Base-by-base conservation (phyloP, 2,113 vertebrate species). In the Alexandromys fortis region DNA sequence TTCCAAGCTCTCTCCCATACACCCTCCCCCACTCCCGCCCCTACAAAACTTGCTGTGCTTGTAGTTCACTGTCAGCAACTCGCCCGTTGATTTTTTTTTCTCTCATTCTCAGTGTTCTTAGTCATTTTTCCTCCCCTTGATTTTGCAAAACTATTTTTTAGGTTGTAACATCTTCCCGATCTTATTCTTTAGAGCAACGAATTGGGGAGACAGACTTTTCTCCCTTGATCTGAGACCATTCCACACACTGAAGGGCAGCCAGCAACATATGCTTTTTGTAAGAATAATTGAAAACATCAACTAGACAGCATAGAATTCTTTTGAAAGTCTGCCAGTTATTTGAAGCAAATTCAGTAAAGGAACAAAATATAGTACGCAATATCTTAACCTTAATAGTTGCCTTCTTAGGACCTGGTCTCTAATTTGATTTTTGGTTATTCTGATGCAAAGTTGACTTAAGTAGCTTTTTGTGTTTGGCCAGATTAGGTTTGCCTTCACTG, bases 361-460 rank as follows among this genome's bases (percentile, higher is more conserved):
- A 98, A 98, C 97, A 98, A 98, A 98, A 98, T 97, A 98, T 94
- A 98, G 97, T 97, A 97, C 96, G 98, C 98, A 81, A 95, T 98
- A 98, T 98, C 98, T 98, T 98, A 98, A 98, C 96, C 97, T 98
- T 97, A 97, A 98, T 97, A 98, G 98, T 98, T 98, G 98, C 98
- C 98, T 98, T 98, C 98, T 98, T 98, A 98, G 97, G 98, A 98
- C 97, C 98, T 99, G 98, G 98, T 98, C 98, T 98, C 98, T 98
- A 98, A 97, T 98, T 98, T 98, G 97, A 98, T 98, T 98, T 98
- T 98, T 97, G 97, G 97, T 98, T 98, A 93, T 98, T 98, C 97
- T 97, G 96, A 98, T 98, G 98, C 97, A 98, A 98, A 98, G 98
- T 99, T 98, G 98, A 98, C 98, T 99, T 98, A 98, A 98, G 98